These are phyloP conservation scores for Sinocyclocheilus rhinocerous DNA, from an alignment of 2,113 vertebrate species.

Conservation along the genomic window DNA sequence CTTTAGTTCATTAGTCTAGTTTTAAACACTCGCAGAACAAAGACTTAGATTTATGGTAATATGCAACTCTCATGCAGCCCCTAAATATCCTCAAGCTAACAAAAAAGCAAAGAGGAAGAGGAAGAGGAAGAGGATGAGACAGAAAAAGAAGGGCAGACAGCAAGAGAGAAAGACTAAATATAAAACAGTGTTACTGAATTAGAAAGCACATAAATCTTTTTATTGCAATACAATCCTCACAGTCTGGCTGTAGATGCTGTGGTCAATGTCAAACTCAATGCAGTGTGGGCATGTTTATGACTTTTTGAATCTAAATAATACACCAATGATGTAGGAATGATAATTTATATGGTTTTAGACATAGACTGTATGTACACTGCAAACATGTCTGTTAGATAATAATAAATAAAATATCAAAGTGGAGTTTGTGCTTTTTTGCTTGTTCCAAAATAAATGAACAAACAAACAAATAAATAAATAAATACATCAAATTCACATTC, in stretches of 20 bases:
- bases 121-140: background rate
- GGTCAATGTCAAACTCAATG: background rate
- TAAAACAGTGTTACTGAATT: background rate
- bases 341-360: background rate
- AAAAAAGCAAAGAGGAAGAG: background rate
- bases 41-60: background rate
- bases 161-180: background rate
- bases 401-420: background rate
- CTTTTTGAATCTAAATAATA: background rate
- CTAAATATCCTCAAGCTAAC: constrained; percentile 17
- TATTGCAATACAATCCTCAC: background rate
- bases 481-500: background rate
- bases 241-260: background rate
- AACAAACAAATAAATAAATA: too few species aligned
- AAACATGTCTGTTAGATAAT: background rate
- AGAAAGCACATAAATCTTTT: background rate
- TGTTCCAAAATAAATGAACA: background rate
- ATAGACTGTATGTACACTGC: background rate
- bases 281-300: background rate
- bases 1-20: background rate
- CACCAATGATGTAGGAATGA: background rate
- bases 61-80: background rate
- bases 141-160: background rate
- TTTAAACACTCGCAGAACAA: background rate
- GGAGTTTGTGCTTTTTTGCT: background rate